Base-by-base conservation (phyloP, 2,797 vertebrate genomes). In the Urophycis tenuis region DNA sequence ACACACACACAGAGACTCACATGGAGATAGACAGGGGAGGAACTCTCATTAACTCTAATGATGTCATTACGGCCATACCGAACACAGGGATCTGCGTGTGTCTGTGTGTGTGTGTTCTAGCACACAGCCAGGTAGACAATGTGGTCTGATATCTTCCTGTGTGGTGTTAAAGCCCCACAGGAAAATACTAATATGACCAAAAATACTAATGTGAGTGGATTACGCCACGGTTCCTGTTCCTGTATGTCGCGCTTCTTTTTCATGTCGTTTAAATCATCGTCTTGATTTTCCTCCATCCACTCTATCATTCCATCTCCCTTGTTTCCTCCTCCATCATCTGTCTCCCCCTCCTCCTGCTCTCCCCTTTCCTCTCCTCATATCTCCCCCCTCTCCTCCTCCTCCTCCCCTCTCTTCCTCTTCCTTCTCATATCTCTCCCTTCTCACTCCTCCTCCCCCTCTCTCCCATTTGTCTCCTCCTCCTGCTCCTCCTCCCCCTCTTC, bases 11-110 rank as follows among this genome's bases (percentile, higher is more conserved):
- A 74, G 29, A 17, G 25, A 74, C 39, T 19, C 17, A 34, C 73
- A 45, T 71, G 78, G 79, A 87, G 83, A 89, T 88, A 90, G 74
- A 36, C 74, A 36, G 85, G 83, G 83, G 85, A 81, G 75, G 79
- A 82, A 83, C 82, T 84, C 86, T 89, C 87, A 89, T 91, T 91
- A 89, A 81, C 86, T 82, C 84, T 88, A 90, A 91, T 86, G 87
- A 90, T 89, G 82, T 87, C 86, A 87, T 90, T 90, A 89, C 80
- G 81, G 73, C 80, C 78, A 82, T 74, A 19, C n/a, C 35, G 30
- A 15, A 31, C 49, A 60, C 69, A 64, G n/a, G 45, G 15, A 12
- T 60, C 71, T 69, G 9, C 12, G 1, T 64, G 22, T 64, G 60
- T 64, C 22, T 64, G 60, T 64, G 60, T 64, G 60, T 64, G 60